Conservation (phyloP, 2,113 vertebrate species). For the Aphyosemion australe region DNA sequence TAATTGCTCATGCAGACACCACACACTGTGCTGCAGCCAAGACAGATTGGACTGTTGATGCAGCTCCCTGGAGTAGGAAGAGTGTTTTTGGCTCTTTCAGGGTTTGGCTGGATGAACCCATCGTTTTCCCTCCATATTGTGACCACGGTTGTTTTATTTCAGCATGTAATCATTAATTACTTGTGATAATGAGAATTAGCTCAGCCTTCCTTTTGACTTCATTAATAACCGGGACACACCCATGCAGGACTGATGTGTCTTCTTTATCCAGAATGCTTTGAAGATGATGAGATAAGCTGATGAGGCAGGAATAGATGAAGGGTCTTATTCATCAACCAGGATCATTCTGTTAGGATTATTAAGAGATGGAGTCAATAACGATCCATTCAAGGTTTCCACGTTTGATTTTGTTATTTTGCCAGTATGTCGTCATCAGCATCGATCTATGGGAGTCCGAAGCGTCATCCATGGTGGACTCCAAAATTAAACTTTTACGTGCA, state of each 20-base stretch:
- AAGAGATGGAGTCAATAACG: too few species aligned
- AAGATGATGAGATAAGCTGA: background rate
- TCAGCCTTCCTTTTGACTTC: conserved; percentile 49
- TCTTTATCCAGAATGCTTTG: background rate
- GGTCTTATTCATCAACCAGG: too few species aligned
- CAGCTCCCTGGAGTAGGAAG: conserved; percentile 32
- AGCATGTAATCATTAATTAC: conserved; percentile 71
- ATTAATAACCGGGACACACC: conserved; percentile 61
- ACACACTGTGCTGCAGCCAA: conserved; percentile 28
- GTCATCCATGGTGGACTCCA: too few species aligned
- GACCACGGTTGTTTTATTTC: conserved; percentile 61
- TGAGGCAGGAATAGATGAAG: background rate
- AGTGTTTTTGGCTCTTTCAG: conserved; percentile 34
- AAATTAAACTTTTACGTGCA: too few species aligned
- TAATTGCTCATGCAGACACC: background rate
- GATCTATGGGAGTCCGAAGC: too few species aligned
- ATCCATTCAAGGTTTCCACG: too few species aligned
- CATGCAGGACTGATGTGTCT: conserved; percentile 13
- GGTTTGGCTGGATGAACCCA: conserved; percentile 31
- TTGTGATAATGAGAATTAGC: conserved; percentile 68
- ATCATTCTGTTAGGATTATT: too few species aligned
- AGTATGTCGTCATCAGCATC: too few species aligned
- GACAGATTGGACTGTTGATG: conserved; percentile 40
- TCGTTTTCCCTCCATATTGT: conserved; percentile 44
- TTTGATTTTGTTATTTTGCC: too few species aligned